Percentiles rank a stretch among this genome's conserved stretches.
phyloP scores from a whole-genome alignment of 2,113 vertebrate genomes.

The Saguinus midas region DNA sequence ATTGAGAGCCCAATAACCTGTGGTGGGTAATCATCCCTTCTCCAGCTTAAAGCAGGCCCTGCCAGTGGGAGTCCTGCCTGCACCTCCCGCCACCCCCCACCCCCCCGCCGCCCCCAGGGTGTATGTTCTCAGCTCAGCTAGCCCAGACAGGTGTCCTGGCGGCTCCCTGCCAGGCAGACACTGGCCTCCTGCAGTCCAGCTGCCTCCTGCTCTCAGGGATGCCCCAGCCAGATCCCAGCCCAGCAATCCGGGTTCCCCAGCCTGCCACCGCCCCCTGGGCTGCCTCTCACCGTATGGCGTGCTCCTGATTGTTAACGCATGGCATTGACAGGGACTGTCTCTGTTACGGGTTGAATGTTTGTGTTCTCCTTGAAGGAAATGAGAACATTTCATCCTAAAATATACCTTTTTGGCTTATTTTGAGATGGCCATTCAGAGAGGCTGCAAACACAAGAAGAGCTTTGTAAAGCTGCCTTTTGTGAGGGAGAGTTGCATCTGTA shows the following conservation, averaged over 20 bases:
- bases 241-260: background rate
- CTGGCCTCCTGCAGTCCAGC: background rate
- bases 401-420: background rate
- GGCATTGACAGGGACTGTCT: background rate
- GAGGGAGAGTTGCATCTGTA: background rate
- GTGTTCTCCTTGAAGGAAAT: background rate
- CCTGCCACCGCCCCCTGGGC: fast-evolving
- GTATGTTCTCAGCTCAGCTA: background rate
- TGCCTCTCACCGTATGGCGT: background rate
- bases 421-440: background rate
- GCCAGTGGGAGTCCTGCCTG: background rate
- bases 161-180: background rate
- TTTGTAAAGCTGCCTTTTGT: background rate
- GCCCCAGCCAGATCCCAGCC: background rate
- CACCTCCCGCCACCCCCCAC: background rate
- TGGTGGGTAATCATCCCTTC: background rate
- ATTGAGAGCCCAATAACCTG: no score
- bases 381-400: background rate
- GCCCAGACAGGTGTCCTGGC: background rate
- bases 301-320: background rate
- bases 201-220: background rate
- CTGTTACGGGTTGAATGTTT: background rate
- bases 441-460: background rate
- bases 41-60: background rate
- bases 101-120: no score